Base-by-base conservation (phyloP, 2,113 vertebrate species). In the Tragulus kanchil region DNA sequence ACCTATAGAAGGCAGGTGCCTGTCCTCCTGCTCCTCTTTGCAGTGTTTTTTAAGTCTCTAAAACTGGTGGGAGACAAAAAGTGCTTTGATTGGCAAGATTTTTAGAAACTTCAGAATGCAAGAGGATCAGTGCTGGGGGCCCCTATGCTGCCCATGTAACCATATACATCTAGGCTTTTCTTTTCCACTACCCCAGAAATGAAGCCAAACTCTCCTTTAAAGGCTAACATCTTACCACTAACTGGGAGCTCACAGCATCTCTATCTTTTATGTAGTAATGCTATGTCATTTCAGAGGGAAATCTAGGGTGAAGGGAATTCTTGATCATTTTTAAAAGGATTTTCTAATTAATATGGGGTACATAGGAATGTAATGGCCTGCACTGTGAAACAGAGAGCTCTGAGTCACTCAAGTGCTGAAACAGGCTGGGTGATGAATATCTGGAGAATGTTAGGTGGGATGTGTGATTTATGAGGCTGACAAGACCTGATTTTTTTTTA, bases 191-290 rank as follows among this genome's bases (percentile, higher is more conserved):
- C 26, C 6, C 0, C 26, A 42, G 31, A 8, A 82, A 26, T 6
- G 5, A n/a, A 59, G 15, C 12, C 75, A 11, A 28, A 21, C 8
- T 62, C 25, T 36, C 42, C 26, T 45, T 59, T n/a, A 8, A 84
- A 67, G 79, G 31, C 26, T 62, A 14, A 26, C 26, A 6, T 58
- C 36, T 84, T 42, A 52, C 14, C 21, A 3, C 28, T 31, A 10
- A 8, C 11, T 19, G 42, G 0, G 16, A 58, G 23, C 26, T 52
- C 3, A 1, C 1, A 56, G 25, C 6, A 6, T 1, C 17, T 31
- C 48, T 28, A 45, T 31, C 12, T 89, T 73, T 92, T 65, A n/a
- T 7, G 8, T 65, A 16, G 14, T 28, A 25, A 36, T 10, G 16
- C 28, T 62, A 0, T 17, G 1, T 5, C n/a, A 26, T 82, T 36